Evolutionary conservation across 2,797 vertebrate species (phyloP), one percentile per base, ranked within the genome.

Genomic region (Aphelocoma californica): DNA sequence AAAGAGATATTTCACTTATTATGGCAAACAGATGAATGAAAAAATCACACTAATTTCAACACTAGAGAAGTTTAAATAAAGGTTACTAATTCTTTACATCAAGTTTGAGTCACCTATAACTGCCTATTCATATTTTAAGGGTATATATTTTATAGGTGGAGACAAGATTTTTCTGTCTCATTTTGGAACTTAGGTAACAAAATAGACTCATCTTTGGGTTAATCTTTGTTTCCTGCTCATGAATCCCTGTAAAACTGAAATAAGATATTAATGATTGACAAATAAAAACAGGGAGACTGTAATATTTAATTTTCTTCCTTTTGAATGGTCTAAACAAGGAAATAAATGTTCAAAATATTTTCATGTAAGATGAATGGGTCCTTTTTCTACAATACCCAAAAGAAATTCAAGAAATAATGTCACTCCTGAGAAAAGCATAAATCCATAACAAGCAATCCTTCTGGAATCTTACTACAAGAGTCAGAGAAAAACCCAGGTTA

Each of bases 11-110:
- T 93, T 53, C 60, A 69, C 32, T 38, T 79, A 18, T 50, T 79
- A 86, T 31, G 32, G 66, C 18, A 95, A 92, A 95, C 28, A 66
- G 44, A 95, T 92, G 67, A 95, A 91, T 2, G 5, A 79, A 97
- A 93, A 78, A 31, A 58, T 80, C 14, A 74, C 1, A 3, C 5
- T 70, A 38, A 62, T 90, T 95, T 93, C 40, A 93, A 40, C 66
- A 66, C 9, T 58, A 58, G 58, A 78, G 26, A 73, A 86, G 47
- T 80, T 82, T 81, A 91, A 91, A 90, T 61, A 72, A 72, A 83
- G 2, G 13, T 18, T 81, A 89, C 48, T 81, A 83, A 62, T 65
- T 53, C 9, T 90, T 95, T 85, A 69, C 36, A 56, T 38, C 60
- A 72, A 58, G n/a, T 92, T 19, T 78, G 36, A 81, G 8, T 48